Conservation (phyloP, 2,888 invertebrate species). For the Drosophila histrio region DNA sequence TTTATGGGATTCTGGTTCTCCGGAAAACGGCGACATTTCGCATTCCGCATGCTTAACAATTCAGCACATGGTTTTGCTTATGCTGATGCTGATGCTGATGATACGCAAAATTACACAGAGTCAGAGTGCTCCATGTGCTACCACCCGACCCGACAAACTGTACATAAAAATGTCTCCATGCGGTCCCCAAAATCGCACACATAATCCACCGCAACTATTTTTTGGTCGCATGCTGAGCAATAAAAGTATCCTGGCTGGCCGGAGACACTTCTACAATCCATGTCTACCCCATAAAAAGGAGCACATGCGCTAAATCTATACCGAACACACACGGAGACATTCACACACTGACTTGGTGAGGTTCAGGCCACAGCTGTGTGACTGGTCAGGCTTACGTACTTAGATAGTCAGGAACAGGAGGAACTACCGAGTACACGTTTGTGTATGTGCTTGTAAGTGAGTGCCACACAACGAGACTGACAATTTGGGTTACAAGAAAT, state of each 20-base stretch:
- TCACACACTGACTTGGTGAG: conserved; percentile 11
- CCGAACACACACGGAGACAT: conserved; percentile 13
- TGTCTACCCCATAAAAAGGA: conserved; percentile 70
- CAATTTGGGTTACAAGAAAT: conserved; percentile 63
- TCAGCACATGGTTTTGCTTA: conserved; percentile 67
- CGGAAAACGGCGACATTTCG: conserved; percentile 43
- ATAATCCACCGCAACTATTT: conserved; percentile 76
- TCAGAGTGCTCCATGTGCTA: conserved; percentile 5
- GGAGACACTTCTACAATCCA: conserved; percentile 71
- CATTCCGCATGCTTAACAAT: conserved; percentile 64
- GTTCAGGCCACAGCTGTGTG: conserved; percentile 60
- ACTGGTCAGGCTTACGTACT: conserved; percentile 66
- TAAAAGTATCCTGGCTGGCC: conserved; percentile 69
- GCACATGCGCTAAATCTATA: conserved; percentile 63
- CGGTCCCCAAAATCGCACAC: conserved; percentile 61
- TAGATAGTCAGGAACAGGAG: conserved; percentile 28
- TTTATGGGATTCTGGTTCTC: conserved; percentile 38
- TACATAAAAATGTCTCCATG: conserved; percentile 62
- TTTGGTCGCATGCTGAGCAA: conserved; percentile 74
- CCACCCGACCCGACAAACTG: conserved; percentile 14
- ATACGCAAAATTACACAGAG: conserved; percentile 52
- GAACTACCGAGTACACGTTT: conserved; percentile 22
- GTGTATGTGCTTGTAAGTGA: not conserved
- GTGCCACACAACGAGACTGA: conserved; percentile 55
- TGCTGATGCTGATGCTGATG: conserved; percentile 34